Conservation (phyloP, 35 echinoderm and acorn worm genomes). For the Holothuria glaberrima region DNA sequence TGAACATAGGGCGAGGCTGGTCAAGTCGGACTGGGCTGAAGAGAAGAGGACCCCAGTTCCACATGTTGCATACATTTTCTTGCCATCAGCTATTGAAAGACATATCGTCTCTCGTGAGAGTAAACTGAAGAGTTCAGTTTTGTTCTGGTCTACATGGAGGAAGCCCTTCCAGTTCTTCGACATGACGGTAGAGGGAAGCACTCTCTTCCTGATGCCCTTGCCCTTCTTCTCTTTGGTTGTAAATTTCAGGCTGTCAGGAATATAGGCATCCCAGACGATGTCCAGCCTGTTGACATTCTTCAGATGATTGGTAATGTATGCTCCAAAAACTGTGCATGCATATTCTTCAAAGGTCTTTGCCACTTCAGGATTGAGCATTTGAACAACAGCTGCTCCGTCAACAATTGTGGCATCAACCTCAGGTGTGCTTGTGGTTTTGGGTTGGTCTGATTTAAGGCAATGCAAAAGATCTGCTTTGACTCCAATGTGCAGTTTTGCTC, state of each 20-base stretch:
- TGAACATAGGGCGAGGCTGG: neutral
- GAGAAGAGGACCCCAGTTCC: neutral
- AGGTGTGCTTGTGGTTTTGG: no score
- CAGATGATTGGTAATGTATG: constrained; percentile 38
- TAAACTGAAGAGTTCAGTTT: constrained; percentile 54
- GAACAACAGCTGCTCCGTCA: constrained; percentile 68
- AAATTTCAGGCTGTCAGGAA: constrained; percentile 48
- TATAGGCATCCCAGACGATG: constrained; percentile 73
- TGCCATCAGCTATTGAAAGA: neutral
- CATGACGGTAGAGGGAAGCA: constrained; percentile 5
- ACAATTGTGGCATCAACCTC: constrained; percentile 39
- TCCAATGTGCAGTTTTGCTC: constrained; percentile 26
- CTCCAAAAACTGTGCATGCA: constrained; percentile 27
- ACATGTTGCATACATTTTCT: constrained; percentile 22
- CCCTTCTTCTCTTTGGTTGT: constrained; percentile 63
- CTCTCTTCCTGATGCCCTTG: constrained; percentile 41
- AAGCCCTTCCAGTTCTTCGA: constrained; percentile 65
- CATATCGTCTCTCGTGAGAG: neutral
- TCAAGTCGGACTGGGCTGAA: neutral
- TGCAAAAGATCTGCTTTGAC: constrained; percentile 35
- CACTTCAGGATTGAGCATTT: constrained; percentile 50
- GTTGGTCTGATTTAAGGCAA: constrained; percentile 24
- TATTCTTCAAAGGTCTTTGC: constrained; percentile 57
- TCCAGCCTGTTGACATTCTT: constrained; percentile 24
- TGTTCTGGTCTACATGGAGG: constrained; percentile 56